A percentile compares a stretch with the other conserved stretches of the same genome.
Evolutionary conservation across 1,140 invertebrate genomes (phyloP).

Genomic region (Drosophila kohkoa): DNA sequence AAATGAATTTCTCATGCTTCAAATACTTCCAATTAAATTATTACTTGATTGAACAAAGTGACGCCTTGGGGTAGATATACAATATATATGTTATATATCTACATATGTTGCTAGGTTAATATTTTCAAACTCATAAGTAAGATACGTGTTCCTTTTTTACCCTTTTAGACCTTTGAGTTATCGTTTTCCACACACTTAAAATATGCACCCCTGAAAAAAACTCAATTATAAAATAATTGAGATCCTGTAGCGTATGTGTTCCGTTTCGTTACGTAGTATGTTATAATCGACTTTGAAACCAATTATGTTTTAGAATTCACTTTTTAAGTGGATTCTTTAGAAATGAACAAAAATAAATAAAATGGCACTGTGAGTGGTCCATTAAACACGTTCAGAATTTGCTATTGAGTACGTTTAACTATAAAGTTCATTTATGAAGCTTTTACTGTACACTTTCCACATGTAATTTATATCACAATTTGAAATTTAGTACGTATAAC

Average conservation of each 20-base stretch:
- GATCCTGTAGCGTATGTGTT: conserved; percentile 26
- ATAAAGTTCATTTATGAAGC: too few relatives aligned
- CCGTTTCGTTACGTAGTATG: not conserved
- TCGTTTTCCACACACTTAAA: conserved; percentile 19
- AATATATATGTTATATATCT: not conserved
- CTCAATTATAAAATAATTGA: conserved; percentile 38
- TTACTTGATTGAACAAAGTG: too few relatives aligned
- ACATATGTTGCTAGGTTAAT: not conserved
- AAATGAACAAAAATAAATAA: not conserved
- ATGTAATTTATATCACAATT: too few relatives aligned
- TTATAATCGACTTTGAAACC: conserved; percentile 16
- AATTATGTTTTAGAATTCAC: conserved; percentile 24
- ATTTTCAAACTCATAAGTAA: not conserved
- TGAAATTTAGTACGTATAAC: too few relatives aligned
- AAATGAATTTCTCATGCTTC: too few relatives aligned
- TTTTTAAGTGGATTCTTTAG: conserved; percentile 11
- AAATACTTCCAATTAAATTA: too few relatives aligned
- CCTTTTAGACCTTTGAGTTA: conserved; percentile 12
- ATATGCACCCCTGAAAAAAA: conserved; percentile 29
- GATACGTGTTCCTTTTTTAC: conserved; percentile 6
- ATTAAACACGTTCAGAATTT: not conserved
- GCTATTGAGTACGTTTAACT: not conserved
- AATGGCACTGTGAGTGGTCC: not conserved
- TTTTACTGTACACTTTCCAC: too few relatives aligned
- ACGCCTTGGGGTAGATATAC: not conserved